Conservation (phyloP, 2,113 vertebrate genomes). For the Entomyzon cyanotis region DNA sequence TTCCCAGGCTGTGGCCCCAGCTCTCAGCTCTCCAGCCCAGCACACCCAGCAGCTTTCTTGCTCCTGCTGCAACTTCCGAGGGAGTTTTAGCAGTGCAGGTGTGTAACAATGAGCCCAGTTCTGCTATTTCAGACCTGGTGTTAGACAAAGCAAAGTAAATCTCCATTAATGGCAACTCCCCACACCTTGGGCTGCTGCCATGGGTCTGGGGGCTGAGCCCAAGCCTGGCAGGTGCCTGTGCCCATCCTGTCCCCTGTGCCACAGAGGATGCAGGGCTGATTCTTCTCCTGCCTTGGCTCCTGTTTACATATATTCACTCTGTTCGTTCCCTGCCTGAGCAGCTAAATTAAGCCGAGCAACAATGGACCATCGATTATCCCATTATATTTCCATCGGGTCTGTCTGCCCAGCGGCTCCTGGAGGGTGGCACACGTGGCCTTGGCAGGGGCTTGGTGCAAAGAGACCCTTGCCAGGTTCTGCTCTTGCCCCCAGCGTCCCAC, state of each 20-base stretch:
- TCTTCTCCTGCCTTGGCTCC: background rate
- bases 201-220: background rate
- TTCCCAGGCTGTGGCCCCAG: background rate
- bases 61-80: background rate
- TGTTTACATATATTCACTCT: background rate
- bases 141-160: background rate
- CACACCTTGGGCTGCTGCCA: accelerated
- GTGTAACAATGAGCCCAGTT: background rate
- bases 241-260: background rate
- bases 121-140: background rate
- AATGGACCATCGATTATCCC: conserved; percentile 63
- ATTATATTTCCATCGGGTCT: conserved; percentile 24
- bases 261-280: background rate
- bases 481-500: accelerated
- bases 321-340: background rate
- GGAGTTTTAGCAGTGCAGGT: background rate
- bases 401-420: background rate
- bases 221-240: background rate
- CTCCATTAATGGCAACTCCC: background rate
- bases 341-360: conserved; percentile 60
- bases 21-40: accelerated
- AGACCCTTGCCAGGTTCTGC: background rate
- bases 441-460: background rate
- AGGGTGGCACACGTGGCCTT: background rate
- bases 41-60: background rate